A percentile compares a stretch with the other conserved stretches of the same genome.
These are phyloP conservation scores for Gouania willdenowi DNA, from an alignment of 2,797 vertebrate genomes.

Conservation along the genomic window DNA sequence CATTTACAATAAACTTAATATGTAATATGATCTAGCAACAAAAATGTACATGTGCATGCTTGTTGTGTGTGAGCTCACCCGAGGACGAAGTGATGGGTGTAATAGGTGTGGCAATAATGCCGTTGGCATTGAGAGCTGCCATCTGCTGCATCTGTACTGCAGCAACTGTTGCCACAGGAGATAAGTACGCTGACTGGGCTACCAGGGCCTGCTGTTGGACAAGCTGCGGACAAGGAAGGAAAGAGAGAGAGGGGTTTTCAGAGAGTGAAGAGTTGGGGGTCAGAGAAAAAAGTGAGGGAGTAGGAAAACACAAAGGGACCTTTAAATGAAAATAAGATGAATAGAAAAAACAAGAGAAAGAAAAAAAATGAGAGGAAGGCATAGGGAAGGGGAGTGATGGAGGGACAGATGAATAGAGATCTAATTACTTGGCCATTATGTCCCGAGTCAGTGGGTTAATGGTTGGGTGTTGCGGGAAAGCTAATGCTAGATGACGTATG, in stretches of 20 bases:
- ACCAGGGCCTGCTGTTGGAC: constrained; percentile 94
- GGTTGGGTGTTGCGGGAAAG: constrained; percentile 73
- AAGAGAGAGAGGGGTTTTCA: constrained; percentile 24
- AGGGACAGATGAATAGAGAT: constrained; percentile 76
- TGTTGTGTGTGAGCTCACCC: constrained; percentile 45
- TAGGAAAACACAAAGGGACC: constrained; percentile 18
- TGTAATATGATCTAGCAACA: too few species aligned
- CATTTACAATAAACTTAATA: too few species aligned
- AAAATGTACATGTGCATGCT: neutral
- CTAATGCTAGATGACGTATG: constrained; percentile 75
- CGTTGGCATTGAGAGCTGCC: constrained; percentile 89
- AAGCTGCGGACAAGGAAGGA: constrained; percentile 72
- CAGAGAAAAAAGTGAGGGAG: neutral
- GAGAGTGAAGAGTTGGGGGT: too few species aligned
- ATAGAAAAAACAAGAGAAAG: constrained; percentile 6
- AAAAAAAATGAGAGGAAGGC: constrained; percentile 39
- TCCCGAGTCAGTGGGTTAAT: constrained; percentile 73
- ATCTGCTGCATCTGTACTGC: constrained; percentile 95
- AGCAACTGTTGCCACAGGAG: constrained; percentile 90
- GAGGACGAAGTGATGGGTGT: constrained; percentile 76
- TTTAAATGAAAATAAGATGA: constrained; percentile 28
- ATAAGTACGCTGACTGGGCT: constrained; percentile 94
- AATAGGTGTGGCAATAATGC: constrained; percentile 88
- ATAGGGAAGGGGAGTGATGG: constrained; percentile 59
- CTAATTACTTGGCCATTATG: constrained; percentile 77